A percentile compares a stretch with the other conserved stretches of the same genome.
phyloP scores from a whole-genome alignment of 2,888 invertebrate genomes.

The Lysandra bellargus region DNA sequence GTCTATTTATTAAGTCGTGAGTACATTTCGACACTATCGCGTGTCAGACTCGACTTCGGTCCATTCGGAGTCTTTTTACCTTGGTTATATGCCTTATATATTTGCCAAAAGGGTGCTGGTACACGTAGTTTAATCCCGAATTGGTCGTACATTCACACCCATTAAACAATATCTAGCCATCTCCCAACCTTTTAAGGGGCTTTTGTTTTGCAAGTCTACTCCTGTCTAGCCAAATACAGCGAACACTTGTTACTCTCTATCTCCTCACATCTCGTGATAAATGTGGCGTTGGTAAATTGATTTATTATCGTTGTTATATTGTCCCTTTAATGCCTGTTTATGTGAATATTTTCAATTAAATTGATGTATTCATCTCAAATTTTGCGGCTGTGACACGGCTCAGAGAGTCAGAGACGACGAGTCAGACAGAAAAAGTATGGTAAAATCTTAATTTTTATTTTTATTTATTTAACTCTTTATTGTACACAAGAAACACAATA shows the following conservation, averaged over 20 bases:
- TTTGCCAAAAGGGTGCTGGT: neutral
- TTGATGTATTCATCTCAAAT: neutral
- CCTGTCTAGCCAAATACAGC: conserved; percentile 22
- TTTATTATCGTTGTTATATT: conserved; percentile 5
- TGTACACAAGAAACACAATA: too few species aligned
- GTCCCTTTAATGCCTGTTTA: neutral
- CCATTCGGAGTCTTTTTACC: neutral
- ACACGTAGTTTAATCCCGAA: conserved; percentile 51
- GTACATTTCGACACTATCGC: conserved; percentile 70
- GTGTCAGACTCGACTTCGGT: conserved; percentile 61
- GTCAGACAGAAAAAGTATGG: too few species aligned
- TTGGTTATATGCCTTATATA: neutral
- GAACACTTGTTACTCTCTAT: conserved; percentile 20
- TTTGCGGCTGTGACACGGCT: neutral
- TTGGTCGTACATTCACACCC: conserved; percentile 72
- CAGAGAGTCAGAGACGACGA: too few species aligned
- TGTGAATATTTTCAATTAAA: neutral
- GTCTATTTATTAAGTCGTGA: conserved; percentile 73
- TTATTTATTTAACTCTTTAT: too few species aligned
- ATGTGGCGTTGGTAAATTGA: conserved; percentile 19
- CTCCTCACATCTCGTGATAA: conserved; percentile 16
- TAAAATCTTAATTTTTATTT: too few species aligned
- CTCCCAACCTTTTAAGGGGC: conserved; percentile 60
- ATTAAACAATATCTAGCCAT: conserved; percentile 73
- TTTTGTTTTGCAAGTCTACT: conserved; percentile 40